phyloP scores from a whole-genome alignment of 2,888 invertebrate species.

The Nowickia ferox region DNA sequence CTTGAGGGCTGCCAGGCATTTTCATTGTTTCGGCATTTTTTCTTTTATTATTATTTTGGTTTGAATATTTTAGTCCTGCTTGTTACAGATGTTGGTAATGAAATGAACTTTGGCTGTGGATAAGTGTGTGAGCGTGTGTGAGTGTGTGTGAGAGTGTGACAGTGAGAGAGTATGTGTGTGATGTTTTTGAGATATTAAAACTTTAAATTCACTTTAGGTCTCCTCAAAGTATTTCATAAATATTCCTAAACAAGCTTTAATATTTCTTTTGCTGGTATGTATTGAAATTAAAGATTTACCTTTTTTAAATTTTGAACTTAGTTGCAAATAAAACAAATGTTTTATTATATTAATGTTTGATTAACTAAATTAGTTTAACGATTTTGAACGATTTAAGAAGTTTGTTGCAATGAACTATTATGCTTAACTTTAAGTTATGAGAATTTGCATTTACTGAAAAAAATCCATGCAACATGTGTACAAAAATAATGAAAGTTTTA shows the following conservation, averaged over 20 bases:
- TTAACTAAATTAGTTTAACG: too few relatives aligned
- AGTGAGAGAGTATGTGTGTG: too few relatives aligned
- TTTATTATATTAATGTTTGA: too few relatives aligned
- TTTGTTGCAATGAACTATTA: too few relatives aligned
- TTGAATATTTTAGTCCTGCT: constrained; percentile 38
- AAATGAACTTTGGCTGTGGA: constrained; percentile 23
- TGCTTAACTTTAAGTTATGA: too few relatives aligned
- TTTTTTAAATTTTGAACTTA: not conserved
- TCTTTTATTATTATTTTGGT: not conserved
- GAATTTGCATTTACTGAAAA: too few relatives aligned
- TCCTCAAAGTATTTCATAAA: constrained; percentile 31
- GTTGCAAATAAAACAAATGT: not conserved
- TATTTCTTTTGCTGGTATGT: not conserved
- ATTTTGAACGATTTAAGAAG: too few relatives aligned
- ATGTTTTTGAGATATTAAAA: constrained; percentile 50
- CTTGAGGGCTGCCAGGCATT: constrained; percentile 52
- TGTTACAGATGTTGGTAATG: constrained; percentile 57
- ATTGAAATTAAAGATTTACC: not conserved
- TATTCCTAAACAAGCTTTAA: constrained; percentile 7
- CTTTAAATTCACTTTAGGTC: constrained; percentile 60
- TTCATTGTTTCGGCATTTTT: constrained; percentile 35
- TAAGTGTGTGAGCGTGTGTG: not conserved
- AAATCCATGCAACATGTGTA: too few relatives aligned
- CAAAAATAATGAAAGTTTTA: too few relatives aligned
- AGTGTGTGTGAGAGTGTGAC: too few relatives aligned